Conservation (phyloP, 2,113 vertebrate species). For the Xiphophorus hellerii region DNA sequence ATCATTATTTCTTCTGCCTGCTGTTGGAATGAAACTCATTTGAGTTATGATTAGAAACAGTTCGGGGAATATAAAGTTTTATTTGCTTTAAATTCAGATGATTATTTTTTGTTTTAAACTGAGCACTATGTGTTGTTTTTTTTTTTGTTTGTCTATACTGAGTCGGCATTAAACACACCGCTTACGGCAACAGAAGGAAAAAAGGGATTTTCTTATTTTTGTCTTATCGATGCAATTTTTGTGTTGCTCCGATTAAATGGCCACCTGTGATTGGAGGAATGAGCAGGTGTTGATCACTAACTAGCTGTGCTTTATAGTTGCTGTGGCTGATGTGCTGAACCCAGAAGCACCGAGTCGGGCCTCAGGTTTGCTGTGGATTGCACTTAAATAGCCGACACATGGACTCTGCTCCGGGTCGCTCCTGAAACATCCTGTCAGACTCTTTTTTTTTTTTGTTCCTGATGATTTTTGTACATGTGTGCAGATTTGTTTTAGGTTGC, state of each 20-base stretch:
- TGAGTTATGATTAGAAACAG: not conserved
- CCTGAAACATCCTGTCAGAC: not conserved
- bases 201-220: slow-evolving; percentile 55
- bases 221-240: slow-evolving; percentile 7
- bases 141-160: no score
- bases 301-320: slow-evolving; percentile 40
- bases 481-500: slow-evolving; percentile 56
- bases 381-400: slow-evolving; percentile 27
- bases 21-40: slow-evolving; percentile 8
- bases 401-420: slow-evolving; percentile 26
- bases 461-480: slow-evolving; percentile 64
- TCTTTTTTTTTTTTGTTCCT: slow-evolving; percentile 24
- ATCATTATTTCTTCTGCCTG: not conserved
- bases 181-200: slow-evolving; percentile 2
- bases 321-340: slow-evolving; percentile 13
- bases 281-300: slow-evolving; percentile 41
- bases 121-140: not conserved
- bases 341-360: slow-evolving; percentile 19
- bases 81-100: not conserved
- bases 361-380: slow-evolving; percentile 42
- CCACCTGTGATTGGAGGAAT: slow-evolving; percentile 7
- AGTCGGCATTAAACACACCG: not conserved
- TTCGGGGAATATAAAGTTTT: not conserved
- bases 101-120: not conserved
- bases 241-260: slow-evolving; percentile 24